phyloP scores from a whole-genome alignment of 2,888 invertebrate species.

The Drosophila neutralis region DNA sequence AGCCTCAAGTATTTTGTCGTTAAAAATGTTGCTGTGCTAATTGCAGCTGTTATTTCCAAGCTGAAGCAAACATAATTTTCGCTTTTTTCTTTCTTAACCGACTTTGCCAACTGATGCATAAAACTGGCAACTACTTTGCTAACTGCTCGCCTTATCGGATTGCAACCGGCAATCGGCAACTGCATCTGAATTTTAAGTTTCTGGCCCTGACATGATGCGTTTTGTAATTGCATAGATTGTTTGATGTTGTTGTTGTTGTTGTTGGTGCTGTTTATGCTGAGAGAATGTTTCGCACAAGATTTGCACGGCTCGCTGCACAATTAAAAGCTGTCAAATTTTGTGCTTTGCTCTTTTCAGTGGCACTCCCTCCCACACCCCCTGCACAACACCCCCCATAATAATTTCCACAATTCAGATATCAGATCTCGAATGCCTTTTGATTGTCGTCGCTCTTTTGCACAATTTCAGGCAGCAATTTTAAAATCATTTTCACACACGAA shows the following conservation, averaged over 20 bases:
- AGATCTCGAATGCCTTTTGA: conserved; percentile 67
- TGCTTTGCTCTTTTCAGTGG: conserved; percentile 29
- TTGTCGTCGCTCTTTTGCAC: conserved; percentile 63
- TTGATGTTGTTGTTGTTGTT: background rate
- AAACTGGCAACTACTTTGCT: conserved; percentile 43
- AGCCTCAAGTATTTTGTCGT: conserved; percentile 56
- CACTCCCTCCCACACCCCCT: conserved; percentile 7
- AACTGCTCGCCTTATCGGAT: conserved; percentile 11
- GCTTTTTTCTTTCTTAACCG: background rate
- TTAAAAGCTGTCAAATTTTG: conserved; percentile 78
- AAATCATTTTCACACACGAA: conserved; percentile 80
- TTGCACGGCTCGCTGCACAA: conserved; percentile 67
- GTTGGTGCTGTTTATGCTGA: conserved; percentile 18
- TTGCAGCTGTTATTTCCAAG: conserved; percentile 54
- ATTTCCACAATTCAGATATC: conserved; percentile 35
- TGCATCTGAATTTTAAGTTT: conserved; percentile 20
- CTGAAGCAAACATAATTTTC: conserved; percentile 54
- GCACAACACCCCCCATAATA: conserved; percentile 3
- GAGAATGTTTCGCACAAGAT: conserved; percentile 28
- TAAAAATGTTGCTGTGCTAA: conserved; percentile 73
- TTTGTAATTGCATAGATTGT: conserved; percentile 59
- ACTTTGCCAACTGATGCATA: conserved; percentile 69
- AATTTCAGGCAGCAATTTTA: conserved; percentile 69
- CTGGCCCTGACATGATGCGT: conserved; percentile 66
- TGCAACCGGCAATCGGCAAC: conserved; percentile 4